Evolutionary conservation across 2,888 invertebrate species (phyloP).

Genomic region (Atherix ibis): DNA sequence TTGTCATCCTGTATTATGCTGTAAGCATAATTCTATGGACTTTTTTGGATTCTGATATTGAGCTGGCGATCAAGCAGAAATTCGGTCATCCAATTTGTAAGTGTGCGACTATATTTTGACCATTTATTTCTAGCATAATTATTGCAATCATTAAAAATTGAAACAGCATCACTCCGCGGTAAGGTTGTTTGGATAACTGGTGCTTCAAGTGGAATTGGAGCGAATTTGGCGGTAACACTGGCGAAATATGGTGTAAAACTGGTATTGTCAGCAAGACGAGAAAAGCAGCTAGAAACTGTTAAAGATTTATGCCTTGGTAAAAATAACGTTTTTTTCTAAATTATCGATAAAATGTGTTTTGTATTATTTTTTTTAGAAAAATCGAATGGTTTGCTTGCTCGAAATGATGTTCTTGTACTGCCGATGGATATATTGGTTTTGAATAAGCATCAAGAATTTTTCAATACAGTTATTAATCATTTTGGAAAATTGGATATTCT

Average conservation of each 20-base stretch:
- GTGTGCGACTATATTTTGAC: conserved; percentile 13
- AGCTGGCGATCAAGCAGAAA: conserved; percentile 39
- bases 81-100: conserved; percentile 45
- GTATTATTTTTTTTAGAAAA: conserved; percentile 16
- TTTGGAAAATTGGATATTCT: conserved; percentile 61
- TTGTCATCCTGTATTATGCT: conserved; percentile 33
- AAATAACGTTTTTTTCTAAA: not conserved
- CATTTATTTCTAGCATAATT: conserved; percentile 1
- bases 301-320: conserved; percentile 44
- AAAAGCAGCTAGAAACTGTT: conserved; percentile 45
- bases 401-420: conserved; percentile 48
- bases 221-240: conserved; percentile 49
- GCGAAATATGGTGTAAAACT: conserved; percentile 50
- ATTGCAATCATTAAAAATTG: conserved; percentile 5
- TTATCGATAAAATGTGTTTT: not conserved
- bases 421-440: conserved; percentile 50
- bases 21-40: conserved; percentile 36
- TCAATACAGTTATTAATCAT: conserved; percentile 44
- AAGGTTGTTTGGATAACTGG: conserved; percentile 75
- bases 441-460: conserved; percentile 41
- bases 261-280: conserved; percentile 49
- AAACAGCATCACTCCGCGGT: conserved; percentile 37
- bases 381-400: conserved; percentile 29
- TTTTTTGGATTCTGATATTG: conserved; percentile 44
- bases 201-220: conserved; percentile 72